Evolutionary conservation across 2,888 invertebrate species (phyloP).

Genomic region (Eilema sororculum): DNA sequence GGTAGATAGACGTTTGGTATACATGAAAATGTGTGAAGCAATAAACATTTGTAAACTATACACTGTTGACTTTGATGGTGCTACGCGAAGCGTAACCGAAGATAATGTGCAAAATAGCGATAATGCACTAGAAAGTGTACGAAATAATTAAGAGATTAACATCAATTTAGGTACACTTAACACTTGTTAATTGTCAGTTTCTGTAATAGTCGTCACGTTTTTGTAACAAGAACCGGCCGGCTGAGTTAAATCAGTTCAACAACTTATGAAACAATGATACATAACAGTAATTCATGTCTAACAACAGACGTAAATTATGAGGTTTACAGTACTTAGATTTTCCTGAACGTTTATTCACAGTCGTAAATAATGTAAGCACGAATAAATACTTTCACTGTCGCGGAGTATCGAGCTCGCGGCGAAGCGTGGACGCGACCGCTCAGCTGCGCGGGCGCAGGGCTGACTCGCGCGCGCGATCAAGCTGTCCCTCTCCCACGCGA

Average conservation of each 20-base stretch:
- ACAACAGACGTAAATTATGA: conserved; percentile 32
- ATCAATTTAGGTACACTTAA: conserved; percentile 24
- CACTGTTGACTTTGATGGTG: conserved; percentile 64
- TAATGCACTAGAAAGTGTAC: conserved; percentile 67
- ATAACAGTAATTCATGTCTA: conserved; percentile 35
- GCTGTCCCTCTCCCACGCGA: conserved; percentile 71
- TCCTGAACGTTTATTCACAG: conserved; percentile 51
- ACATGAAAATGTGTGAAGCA: conserved; percentile 58
- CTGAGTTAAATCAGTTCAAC: conserved; percentile 43
- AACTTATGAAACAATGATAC: conserved; percentile 45
- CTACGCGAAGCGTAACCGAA: conserved; percentile 69
- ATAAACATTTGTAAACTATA: conserved; percentile 56
- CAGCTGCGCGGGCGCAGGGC: conserved; percentile 78
- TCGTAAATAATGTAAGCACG: conserved; percentile 57
- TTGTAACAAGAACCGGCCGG: conserved; percentile 55
- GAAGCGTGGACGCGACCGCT: conserved; percentile 67
- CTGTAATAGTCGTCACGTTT: conserved; percentile 45
- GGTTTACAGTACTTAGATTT: conserved; percentile 32
- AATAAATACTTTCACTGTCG: conserved; percentile 76
- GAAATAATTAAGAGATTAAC: conserved; percentile 35
- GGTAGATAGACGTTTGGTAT: conserved; percentile 55
- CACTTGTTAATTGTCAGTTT: conserved; percentile 40
- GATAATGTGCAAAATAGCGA: conserved; percentile 67
- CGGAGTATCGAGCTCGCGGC: conserved; percentile 51
- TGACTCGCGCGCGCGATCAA: conserved; percentile 67